These are phyloP conservation scores for Diachasmimorpha longicaudata DNA, from an alignment of 1,140 invertebrate species.

Conservation along the genomic window DNA sequence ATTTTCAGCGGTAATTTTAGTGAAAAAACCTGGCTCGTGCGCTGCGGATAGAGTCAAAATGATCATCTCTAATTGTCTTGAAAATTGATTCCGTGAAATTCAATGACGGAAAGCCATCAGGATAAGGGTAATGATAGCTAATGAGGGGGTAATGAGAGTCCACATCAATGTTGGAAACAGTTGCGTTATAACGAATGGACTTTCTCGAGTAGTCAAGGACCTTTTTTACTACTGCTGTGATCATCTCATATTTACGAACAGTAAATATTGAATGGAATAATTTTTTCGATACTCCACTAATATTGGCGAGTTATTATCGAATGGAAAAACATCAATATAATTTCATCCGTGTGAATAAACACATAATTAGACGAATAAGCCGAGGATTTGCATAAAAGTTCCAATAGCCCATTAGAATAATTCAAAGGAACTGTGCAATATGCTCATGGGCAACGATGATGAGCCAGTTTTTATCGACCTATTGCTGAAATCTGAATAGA, in stretches of 20 bases:
- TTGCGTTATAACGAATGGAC: slow-evolving; percentile 38
- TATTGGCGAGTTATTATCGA: too few relatives aligned
- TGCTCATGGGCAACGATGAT: background rate
- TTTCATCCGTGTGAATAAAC: too few relatives aligned
- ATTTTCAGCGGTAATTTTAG: background rate
- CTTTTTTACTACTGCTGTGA: slow-evolving; percentile 22
- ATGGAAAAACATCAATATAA: too few relatives aligned
- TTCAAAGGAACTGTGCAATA: background rate
- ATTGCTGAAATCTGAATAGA: background rate
- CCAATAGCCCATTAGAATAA: too few relatives aligned
- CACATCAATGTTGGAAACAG: slow-evolving; percentile 30
- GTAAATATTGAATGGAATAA: slow-evolving; percentile 25
- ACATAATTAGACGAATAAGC: too few relatives aligned
- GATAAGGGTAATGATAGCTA: slow-evolving; percentile 23
- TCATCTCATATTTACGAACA: slow-evolving; percentile 38
- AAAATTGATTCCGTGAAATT: background rate
- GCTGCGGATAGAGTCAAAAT: too few relatives aligned
- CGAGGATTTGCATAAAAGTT: too few relatives aligned
- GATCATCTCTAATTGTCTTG: background rate
- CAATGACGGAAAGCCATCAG: background rate
- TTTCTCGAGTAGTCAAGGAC: slow-evolving; percentile 57
- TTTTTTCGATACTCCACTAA: too few relatives aligned
- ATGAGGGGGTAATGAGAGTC: slow-evolving; percentile 32
- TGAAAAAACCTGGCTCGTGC: too few relatives aligned
- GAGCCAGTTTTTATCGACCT: background rate